Percentiles rank a stretch among this genome's conserved stretches.
Evolutionary conservation across 2,113 vertebrate species (phyloP).

Genomic region (Tautogolabrus adspersus): DNA sequence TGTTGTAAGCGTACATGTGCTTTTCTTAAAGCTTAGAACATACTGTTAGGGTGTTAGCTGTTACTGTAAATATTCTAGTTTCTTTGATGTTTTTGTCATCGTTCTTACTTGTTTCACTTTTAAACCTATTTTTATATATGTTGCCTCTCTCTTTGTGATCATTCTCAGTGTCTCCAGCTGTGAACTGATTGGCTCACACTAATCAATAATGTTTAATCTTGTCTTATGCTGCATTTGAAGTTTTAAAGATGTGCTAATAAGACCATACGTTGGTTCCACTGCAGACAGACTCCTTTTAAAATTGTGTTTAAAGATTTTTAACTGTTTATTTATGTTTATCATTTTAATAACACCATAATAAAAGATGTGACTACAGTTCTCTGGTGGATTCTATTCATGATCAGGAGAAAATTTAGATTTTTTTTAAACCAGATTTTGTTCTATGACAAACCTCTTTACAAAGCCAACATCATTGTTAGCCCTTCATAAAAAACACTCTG

Average conservation of each 20-base stretch:
- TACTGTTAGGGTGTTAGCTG: too few species aligned
- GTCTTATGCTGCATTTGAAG: conserved; percentile 3
- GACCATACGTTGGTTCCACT: background rate
- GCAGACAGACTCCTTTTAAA: background rate
- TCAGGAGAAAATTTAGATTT: conserved; percentile 22
- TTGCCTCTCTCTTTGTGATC: background rate
- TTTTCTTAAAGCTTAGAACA: background rate
- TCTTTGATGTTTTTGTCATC: background rate
- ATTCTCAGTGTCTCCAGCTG: background rate
- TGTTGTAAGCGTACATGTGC: background rate
- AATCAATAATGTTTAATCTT: conserved; percentile 29
- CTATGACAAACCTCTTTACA: conserved; percentile 34
- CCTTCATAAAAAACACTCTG: conserved; percentile 41
- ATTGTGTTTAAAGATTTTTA: background rate
- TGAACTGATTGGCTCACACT: conserved; percentile 7
- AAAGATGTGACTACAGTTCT: background rate
- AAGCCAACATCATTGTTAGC: conserved; percentile 45
- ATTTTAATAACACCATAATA: background rate
- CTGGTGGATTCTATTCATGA: conserved; percentile 14
- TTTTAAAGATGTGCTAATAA: conserved; percentile 34
- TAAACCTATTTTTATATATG: too few species aligned
- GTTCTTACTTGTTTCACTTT: rapidly evolving
- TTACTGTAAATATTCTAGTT: background rate
- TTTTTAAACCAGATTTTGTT: conserved; percentile 28
- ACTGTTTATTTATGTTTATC: background rate